Evolutionary conservation across 2,888 invertebrate species (phyloP), one percentile per base, ranked within the genome.

Genomic region (Oscheius sp.): DNA sequence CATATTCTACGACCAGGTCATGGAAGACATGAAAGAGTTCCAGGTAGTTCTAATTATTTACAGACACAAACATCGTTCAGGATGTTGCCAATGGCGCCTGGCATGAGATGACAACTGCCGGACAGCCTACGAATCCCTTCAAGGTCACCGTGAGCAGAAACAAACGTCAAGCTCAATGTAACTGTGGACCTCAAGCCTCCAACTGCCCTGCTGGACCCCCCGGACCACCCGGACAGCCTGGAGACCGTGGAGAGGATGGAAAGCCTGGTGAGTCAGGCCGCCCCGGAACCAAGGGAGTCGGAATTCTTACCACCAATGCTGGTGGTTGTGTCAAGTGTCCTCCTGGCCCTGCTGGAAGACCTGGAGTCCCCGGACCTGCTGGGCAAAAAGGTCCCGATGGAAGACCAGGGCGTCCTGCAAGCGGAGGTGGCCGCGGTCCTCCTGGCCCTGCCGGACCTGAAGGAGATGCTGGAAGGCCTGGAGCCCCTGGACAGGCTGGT

Each of bases 171-270:
- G 79, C 79, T 42, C 62, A 78, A 59, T 81, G 81, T 75, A 79
- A 81, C 68, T 81, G 81, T 65, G 81, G 77, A 47, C 75, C 79
- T 33, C 77, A 76, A 60, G 76, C 81, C 4, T 59, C 59, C 42
- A 76, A 76, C 75, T 81, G 81, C 68, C 81, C 81, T 73, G 77
- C 81, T 70, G 81, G 81, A 73, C 81, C 81, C 58, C 79, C 76
- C 53, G 81, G 80, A 77, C 80, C 80, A 63, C 78, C 78, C 71
- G 80, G 80, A 77, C 74, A 70, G 35, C 80, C 78, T 59, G 80
- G 80, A 80, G 73, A 51, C 11, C 74, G 65, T 51, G 80, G 80
- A 78, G 75, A 77, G 2, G 7, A 55, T n/a, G 80, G 80, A 75
- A 29, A 65, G 9, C 65, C 76, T 3, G 79, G 81, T 57, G 68